Base-by-base conservation (phyloP, 2,113 vertebrate genomes). In the Brachyhypopomus gauderio region DNA sequence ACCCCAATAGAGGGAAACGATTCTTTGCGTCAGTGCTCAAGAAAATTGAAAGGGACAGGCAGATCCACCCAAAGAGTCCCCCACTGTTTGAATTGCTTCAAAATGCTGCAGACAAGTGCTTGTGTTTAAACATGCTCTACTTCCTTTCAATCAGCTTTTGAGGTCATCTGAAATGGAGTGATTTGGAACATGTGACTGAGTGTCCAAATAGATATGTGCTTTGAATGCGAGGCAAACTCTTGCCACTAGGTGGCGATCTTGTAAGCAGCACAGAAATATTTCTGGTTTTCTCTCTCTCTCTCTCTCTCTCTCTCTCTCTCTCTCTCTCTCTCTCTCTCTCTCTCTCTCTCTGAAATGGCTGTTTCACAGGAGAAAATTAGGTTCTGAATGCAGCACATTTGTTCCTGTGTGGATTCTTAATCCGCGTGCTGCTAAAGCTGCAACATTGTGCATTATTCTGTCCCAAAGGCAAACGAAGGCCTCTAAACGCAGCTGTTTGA, bases 201-300 rank as follows among this genome's bases (percentile, higher is more conserved):
- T 22, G n/a, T 75, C 58, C 34, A 60, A 41, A 17, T 16, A 71
- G 38, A 64, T 64, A 36, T 34, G 4, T 25, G 66, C 27, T 41
- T 19, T 64, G 23, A 52, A 56, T 74, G 22, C 19, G 36, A 52
- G 20, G n/a, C 74, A 17, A 1, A 17, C 1, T 59, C 20, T 63
- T 9, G 22, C 77, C 87, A 77, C 84, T 30, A 82, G 87, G 80
- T 82, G 85, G 87, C 59, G 75, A 66, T 36, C 62, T 82, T 78
- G 82, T 69, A 80, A 85, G 55, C 55, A 52, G n/a, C 22, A 72
- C 69, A 73, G 45, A 20, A 27, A 27, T 41, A 6, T 19, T n/a
- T 8, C 59, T 36, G 34, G 5, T 58, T 80, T 22, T 14, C 20
- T n/a, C 3, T 2, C 4, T 48, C 22, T 20, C 48, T 41, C 30